phyloP scores from a whole-genome alignment of 1,140 invertebrate genomes.

The Hypsibius dujardini region DNA sequence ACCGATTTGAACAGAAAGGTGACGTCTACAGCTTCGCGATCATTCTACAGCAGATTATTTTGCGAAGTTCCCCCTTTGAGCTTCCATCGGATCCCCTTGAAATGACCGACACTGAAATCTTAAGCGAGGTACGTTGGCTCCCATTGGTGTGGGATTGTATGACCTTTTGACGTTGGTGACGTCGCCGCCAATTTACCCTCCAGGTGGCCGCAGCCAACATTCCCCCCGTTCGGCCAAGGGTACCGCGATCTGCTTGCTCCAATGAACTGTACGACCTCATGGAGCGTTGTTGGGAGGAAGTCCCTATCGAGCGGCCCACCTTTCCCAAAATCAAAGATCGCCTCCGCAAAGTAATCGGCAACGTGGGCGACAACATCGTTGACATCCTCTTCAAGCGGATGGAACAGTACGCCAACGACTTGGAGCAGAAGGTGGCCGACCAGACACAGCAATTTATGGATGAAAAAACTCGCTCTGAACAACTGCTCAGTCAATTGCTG shows the following conservation, averaged over 20 bases:
- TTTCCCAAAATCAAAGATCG: slow-evolving; percentile 60
- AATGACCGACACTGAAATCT: neutral
- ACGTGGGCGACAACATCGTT: slow-evolving; percentile 45
- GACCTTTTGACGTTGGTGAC: neutral
- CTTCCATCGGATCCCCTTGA: slow-evolving; percentile 2
- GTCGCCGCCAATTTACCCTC: neutral
- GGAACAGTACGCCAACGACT: slow-evolving; percentile 71
- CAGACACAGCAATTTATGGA: slow-evolving; percentile 63
- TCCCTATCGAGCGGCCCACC: slow-evolving; percentile 53
- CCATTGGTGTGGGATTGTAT: too few species aligned
- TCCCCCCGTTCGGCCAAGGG: slow-evolving; percentile 7
- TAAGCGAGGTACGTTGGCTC: neutral
- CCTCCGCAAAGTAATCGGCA: slow-evolving; percentile 37
- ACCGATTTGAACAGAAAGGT: too few species aligned
- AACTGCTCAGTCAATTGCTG: slow-evolving; percentile 59
- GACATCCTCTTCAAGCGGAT: slow-evolving; percentile 61
- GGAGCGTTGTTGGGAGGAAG: slow-evolving; percentile 14
- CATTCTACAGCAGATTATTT: slow-evolving; percentile 57
- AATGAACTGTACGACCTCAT: slow-evolving; percentile 15
- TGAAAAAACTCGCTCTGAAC: slow-evolving; percentile 63
- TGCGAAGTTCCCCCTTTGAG: slow-evolving; percentile 7
- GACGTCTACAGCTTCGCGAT: slow-evolving; percentile 91
- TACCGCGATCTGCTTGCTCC: slow-evolving; percentile 3
- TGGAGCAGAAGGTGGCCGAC: slow-evolving; percentile 63
- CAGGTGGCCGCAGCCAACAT: slow-evolving; percentile 5